Percentiles rank a stretch among this genome's conserved stretches.
These are phyloP conservation scores for Lasioglossum villosulum DNA, from an alignment of 2,888 invertebrate species.

Conservation along the genomic window DNA sequence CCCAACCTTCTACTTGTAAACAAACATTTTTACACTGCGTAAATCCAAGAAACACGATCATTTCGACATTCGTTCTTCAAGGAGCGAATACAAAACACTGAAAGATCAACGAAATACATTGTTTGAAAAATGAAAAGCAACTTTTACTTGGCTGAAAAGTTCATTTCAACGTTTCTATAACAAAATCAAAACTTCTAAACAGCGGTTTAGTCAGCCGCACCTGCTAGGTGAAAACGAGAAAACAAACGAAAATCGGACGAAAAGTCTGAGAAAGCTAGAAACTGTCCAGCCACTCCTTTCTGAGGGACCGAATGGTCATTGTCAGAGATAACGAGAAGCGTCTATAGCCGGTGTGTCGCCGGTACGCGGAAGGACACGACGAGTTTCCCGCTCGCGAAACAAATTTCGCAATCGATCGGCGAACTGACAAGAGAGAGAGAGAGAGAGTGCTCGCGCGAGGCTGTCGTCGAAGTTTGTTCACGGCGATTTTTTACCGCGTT, in stretches of 20 bases:
- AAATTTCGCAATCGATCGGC: neutral
- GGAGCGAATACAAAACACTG: neutral
- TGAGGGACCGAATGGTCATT: conserved; percentile 15
- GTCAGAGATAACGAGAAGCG: conserved; percentile 24
- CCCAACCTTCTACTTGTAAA: neutral
- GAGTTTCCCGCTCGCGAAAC: neutral
- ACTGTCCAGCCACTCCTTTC: neutral
- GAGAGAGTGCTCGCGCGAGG: too few relatives aligned
- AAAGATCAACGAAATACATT: too few relatives aligned
- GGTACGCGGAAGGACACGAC: conserved; percentile 7
- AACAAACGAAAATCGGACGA: neutral
- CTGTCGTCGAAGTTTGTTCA: neutral
- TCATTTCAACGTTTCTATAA: too few relatives aligned
- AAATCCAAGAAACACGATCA: neutral
- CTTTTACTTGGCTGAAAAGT: too few relatives aligned
- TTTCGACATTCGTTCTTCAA: neutral
- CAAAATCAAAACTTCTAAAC: too few relatives aligned
- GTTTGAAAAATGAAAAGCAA: neutral
- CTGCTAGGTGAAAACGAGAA: neutral
- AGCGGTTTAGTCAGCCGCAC: neutral
- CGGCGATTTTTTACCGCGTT: conserved; percentile 9
- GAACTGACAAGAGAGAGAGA: neutral
- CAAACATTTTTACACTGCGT: neutral
- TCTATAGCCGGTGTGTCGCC: neutral
- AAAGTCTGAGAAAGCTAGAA: neutral